Percentiles rank a stretch among this genome's conserved stretches.
Conservation (phyloP, 2,113 vertebrate genomes). For the Nyctereutes procyonoides region DNA sequence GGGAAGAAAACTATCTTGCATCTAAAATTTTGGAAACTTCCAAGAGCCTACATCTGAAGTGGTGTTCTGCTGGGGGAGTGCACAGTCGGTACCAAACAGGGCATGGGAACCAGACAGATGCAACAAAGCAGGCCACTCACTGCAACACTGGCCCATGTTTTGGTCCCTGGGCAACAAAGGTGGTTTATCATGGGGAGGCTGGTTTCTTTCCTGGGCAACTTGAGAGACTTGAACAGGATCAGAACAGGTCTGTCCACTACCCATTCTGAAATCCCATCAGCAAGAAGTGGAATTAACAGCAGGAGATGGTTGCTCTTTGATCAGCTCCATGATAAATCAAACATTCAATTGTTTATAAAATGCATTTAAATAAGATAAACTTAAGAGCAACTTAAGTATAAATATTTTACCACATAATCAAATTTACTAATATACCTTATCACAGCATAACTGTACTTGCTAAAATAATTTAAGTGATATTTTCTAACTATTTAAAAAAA, state of each 20-base stretch:
- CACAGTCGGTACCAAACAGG: neutral
- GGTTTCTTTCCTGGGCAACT: neutral
- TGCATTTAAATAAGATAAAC: neutral
- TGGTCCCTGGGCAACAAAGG: no score
- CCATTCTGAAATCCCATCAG: neutral
- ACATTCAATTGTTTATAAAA: neutral
- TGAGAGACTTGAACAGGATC: neutral
- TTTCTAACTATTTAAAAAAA: conserved; percentile 21
- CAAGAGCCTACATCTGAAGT: neutral
- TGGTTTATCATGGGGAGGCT: neutral
- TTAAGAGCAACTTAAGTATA: neutral
- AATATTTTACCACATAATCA: neutral
- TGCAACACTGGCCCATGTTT: neutral
- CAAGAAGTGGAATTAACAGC: neutral
- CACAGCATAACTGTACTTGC: neutral
- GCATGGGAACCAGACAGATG: neutral
- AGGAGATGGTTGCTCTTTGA: neutral
- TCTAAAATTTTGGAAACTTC: neutral
- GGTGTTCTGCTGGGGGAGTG: neutral
- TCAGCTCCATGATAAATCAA: neutral
- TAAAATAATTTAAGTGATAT: conserved; percentile 22
- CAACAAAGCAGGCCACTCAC: neutral
- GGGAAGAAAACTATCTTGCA: neutral
- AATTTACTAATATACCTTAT: neutral
- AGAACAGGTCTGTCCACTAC: neutral